Evolutionary conservation across 1,140 invertebrate genomes (phyloP).

Genomic region (Drosophila hydei): DNA sequence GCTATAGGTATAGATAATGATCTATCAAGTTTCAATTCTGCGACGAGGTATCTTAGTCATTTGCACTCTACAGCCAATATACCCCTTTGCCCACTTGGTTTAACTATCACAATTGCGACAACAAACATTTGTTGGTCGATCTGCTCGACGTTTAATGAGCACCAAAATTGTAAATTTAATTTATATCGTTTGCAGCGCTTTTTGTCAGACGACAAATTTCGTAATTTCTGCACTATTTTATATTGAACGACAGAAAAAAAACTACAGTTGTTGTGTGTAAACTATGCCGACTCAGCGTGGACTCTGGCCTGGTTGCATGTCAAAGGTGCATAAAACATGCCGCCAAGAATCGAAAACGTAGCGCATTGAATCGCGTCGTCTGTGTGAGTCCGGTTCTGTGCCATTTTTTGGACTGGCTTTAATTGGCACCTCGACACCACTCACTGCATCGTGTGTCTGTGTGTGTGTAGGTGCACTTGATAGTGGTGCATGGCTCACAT

Average conservation of each 20-base stretch:
- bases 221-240: slow-evolving; percentile 54
- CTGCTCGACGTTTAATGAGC: slow-evolving; percentile 74
- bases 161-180: slow-evolving; percentile 82
- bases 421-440: slow-evolving; percentile 75
- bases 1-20: too few species aligned
- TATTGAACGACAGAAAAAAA: slow-evolving; percentile 11
- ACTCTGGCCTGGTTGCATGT: slow-evolving; percentile 58
- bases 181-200: slow-evolving; percentile 75
- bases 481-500: slow-evolving; percentile 34
- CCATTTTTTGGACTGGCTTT: slow-evolving; percentile 63
- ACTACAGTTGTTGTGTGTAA: slow-evolving; percentile 52
- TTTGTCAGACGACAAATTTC: slow-evolving; percentile 82
- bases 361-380: slow-evolving; percentile 6
- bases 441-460: slow-evolving; percentile 16
- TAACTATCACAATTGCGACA: background rate
- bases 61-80: background rate
- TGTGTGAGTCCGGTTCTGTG: slow-evolving; percentile 37
- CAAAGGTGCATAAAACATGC: slow-evolving; percentile 73
- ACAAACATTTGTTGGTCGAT: slow-evolving; percentile 34
- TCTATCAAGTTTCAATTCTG: too few species aligned
- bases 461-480: slow-evolving; percentile 67
- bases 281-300: slow-evolving; percentile 64
- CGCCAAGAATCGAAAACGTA: slow-evolving; percentile 63
- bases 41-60: too few species aligned
- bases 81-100: background rate